phyloP scores from a whole-genome alignment of 2,113 vertebrate genomes.

The Glaucomys volans region DNA sequence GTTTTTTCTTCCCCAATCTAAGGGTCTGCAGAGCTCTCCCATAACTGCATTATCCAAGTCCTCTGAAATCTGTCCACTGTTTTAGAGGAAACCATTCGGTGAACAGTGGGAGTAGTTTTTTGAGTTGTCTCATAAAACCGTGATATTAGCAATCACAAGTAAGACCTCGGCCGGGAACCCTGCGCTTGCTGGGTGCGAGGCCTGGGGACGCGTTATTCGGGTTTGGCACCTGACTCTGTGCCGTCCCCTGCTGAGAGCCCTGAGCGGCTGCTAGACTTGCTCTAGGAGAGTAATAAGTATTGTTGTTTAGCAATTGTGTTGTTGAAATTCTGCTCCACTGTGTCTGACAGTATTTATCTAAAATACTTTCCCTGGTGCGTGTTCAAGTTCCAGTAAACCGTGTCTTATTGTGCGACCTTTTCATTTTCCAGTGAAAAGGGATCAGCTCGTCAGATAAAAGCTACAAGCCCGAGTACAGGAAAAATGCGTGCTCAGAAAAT shows the following conservation, averaged over 20 bases:
- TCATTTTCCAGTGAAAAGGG: slow-evolving; percentile 93
- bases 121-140: slow-evolving; percentile 65
- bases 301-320: slow-evolving; percentile 91
- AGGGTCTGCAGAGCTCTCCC: neutral
- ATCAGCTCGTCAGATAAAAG: slow-evolving; percentile 94
- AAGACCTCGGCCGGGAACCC: slow-evolving; percentile 38
- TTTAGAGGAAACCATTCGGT: neutral
- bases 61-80: slow-evolving; percentile 41
- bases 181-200: neutral
- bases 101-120: slow-evolving; percentile 33
- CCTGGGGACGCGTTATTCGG: slow-evolving; percentile 75
- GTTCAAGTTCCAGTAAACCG: slow-evolving; percentile 93
- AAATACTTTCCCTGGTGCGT: slow-evolving; percentile 92
- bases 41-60: slow-evolving; percentile 63
- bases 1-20: slow-evolving; percentile 43
- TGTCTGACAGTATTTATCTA: slow-evolving; percentile 94
- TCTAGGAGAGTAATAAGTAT: slow-evolving; percentile 91
- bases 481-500: slow-evolving; percentile 93
- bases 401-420: slow-evolving; percentile 94
- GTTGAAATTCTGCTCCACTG: slow-evolving; percentile 92
- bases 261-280: slow-evolving; percentile 87
- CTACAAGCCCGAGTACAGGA: slow-evolving; percentile 91
- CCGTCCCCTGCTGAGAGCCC: slow-evolving; percentile 86
- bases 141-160: slow-evolving; percentile 46
- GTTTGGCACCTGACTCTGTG: slow-evolving; percentile 76